Percentiles rank a stretch among this genome's conserved stretches.
Evolutionary conservation across 2,888 invertebrate genomes (phyloP).

Genomic region (Parasteatoda lunata): DNA sequence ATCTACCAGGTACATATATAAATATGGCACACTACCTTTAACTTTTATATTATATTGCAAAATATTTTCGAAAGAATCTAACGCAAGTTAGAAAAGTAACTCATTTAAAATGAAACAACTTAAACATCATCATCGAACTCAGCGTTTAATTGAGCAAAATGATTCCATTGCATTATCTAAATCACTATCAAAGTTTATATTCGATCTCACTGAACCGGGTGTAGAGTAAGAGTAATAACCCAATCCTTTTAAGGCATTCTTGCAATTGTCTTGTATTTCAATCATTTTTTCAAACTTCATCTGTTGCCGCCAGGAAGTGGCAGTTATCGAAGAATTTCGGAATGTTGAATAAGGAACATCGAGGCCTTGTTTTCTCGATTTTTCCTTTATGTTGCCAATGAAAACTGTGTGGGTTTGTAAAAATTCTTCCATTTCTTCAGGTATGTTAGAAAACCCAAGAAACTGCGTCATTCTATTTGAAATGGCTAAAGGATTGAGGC

Average conservation of each 20-base stretch:
- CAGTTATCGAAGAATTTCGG: slow-evolving; percentile 50
- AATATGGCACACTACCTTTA: no score
- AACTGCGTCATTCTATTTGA: slow-evolving; percentile 70
- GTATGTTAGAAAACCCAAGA: slow-evolving; percentile 70
- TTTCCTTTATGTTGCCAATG: slow-evolving; percentile 24
- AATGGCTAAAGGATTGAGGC: slow-evolving; percentile 68
- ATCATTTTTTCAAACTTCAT: slow-evolving; percentile 24
- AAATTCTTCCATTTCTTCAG: slow-evolving; percentile 29
- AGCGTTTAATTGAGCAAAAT: slow-evolving; percentile 16
- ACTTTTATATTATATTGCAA: no score
- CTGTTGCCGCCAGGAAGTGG: slow-evolving; percentile 46
- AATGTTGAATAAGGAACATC: slow-evolving; percentile 60
- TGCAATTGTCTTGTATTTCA: slow-evolving; percentile 32
- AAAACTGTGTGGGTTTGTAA: slow-evolving; percentile 54
- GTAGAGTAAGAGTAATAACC: slow-evolving; percentile 49
- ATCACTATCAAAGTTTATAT: slow-evolving; percentile 37
- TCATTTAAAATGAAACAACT: no score
- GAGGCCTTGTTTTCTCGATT: slow-evolving; percentile 26
- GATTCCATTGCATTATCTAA: slow-evolving; percentile 22
- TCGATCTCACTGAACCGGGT: slow-evolving; percentile 28
- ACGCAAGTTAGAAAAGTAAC: no score
- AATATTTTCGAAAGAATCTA: no score
- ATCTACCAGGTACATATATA: no score
- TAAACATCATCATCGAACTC: no score
- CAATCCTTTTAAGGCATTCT: slow-evolving; percentile 16